Evolutionary conservation across 2,797 vertebrate species (phyloP).

Genomic region (Eidolon dupreanum): DNA sequence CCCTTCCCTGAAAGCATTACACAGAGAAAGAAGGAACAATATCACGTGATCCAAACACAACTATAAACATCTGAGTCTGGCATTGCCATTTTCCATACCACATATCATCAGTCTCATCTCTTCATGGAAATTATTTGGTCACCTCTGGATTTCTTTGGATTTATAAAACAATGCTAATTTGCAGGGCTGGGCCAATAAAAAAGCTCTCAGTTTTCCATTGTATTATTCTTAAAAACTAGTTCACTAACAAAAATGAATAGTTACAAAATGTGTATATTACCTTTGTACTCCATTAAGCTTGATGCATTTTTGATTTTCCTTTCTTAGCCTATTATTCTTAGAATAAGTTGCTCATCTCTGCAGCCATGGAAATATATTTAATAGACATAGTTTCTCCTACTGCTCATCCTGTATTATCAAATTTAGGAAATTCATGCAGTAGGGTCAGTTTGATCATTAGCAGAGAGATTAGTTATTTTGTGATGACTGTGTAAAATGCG

Average conservation of each 20-base stretch:
- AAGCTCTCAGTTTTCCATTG: neutral
- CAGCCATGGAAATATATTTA: neutral
- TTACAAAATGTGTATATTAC: neutral
- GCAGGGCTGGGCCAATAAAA: neutral
- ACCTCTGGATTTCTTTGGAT: neutral
- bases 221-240: conserved; percentile 21
- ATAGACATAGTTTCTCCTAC: neutral
- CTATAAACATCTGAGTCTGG: neutral
- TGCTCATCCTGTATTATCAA: neutral
- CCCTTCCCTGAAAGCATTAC: neutral
- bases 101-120: neutral
- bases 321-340: neutral
- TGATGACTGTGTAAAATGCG: neutral
- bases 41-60: neutral
- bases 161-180: neutral
- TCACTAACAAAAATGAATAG: conserved; percentile 11
- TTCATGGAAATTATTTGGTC: neutral
- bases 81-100: neutral
- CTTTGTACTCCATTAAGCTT: neutral
- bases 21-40: conserved; percentile 14
- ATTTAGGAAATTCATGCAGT: neutral
- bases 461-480: neutral
- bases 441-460: neutral
- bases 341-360: neutral
- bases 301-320: neutral